Evolutionary conservation across 2,888 invertebrate genomes (phyloP).

Genomic region (Polyommatus icarus): DNA sequence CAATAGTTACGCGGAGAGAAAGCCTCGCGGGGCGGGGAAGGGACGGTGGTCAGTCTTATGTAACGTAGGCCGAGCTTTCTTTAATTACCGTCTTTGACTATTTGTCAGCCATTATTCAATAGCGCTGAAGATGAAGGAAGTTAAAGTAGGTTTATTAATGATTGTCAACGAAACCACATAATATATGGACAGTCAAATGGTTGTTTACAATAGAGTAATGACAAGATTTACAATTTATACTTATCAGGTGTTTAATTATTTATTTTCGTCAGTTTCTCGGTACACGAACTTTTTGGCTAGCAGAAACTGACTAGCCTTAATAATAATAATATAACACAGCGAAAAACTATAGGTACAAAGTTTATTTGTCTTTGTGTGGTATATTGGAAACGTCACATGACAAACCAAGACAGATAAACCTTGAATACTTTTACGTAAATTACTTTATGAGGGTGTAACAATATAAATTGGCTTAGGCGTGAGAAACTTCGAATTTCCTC

Average conservation of each 20-base stretch:
- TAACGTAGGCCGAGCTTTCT: constrained; percentile 25
- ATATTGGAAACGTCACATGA: not conserved
- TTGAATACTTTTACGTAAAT: not conserved
- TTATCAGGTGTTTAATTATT: too few relatives aligned
- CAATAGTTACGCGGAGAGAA: constrained; percentile 8
- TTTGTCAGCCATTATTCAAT: not conserved
- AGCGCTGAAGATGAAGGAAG: not conserved
- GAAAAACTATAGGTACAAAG: too few relatives aligned
- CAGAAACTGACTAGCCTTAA: too few relatives aligned
- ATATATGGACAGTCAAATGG: too few relatives aligned
- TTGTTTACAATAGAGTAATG: too few relatives aligned
- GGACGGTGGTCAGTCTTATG: not conserved
- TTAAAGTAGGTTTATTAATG: not conserved
- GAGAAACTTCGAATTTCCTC: not conserved
- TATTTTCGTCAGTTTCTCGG: too few relatives aligned
- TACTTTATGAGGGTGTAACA: not conserved
- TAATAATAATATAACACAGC: too few relatives aligned
- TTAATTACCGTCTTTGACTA: constrained; percentile 14
- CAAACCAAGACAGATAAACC: not conserved
- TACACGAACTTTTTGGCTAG: too few relatives aligned
- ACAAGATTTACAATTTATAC: too few relatives aligned
- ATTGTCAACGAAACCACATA: not conserved
- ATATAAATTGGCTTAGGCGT: not conserved
- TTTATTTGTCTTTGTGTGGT: too few relatives aligned
- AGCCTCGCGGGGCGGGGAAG: not conserved